These are phyloP conservation scores for Hoplostethus atlanticus DNA, from an alignment of 2,797 vertebrate genomes.

Conservation along the genomic window DNA sequence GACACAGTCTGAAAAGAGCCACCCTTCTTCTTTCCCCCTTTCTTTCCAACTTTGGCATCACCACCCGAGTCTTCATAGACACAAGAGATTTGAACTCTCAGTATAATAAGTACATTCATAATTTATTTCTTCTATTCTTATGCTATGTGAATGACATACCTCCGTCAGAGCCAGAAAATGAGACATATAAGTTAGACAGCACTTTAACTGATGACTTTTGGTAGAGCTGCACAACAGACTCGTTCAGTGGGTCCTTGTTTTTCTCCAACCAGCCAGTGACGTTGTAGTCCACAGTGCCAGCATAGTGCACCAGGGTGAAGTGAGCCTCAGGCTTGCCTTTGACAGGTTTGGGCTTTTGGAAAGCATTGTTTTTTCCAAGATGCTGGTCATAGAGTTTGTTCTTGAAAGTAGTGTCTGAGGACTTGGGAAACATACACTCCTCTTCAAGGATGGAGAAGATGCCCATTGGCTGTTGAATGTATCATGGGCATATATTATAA, in stretches of 20 bases:
- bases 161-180: conserved; percentile 78
- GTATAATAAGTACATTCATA: conserved; percentile 14
- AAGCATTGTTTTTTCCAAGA: conserved; percentile 87
- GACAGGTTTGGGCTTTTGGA: conserved; percentile 87
- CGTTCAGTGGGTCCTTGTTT: conserved; percentile 88
- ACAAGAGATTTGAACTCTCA: conserved; percentile 31
- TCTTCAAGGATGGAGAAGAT: conserved; percentile 88
- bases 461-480: conserved; percentile 76
- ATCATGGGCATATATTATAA: conserved; percentile 1
- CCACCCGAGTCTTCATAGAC: conserved; percentile 63
- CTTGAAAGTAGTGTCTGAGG: conserved; percentile 87
- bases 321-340: conserved; percentile 87
- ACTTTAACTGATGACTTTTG: conserved; percentile 88
- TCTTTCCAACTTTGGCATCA: conserved; percentile 79
- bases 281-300: conserved; percentile 85
- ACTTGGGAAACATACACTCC: conserved; percentile 90
- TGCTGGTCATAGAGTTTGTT: conserved; percentile 92
- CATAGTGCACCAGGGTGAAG: conserved; percentile 84
- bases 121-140: not conserved
- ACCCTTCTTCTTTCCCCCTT: conserved; percentile 91
- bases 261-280: conserved; percentile 87
- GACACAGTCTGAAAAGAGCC: conserved; percentile 93
- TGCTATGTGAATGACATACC: conserved; percentile 2
- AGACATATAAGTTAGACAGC: conserved; percentile 83
- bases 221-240: conserved; percentile 87